Evolutionary conservation across 1,140 invertebrate species (phyloP).

Genomic region (Nebria ingens): DNA sequence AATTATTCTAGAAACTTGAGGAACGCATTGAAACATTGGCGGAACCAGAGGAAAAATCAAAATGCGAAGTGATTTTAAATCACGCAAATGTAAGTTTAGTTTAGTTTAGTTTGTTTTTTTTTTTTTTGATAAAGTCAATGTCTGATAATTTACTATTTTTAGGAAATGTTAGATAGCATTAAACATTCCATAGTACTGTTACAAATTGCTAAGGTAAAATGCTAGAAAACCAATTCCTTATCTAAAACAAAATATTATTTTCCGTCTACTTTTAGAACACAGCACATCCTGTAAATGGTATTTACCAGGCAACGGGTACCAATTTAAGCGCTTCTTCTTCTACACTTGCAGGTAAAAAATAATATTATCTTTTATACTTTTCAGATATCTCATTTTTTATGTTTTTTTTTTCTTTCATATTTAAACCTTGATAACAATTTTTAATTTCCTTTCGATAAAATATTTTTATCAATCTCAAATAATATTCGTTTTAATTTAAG

Average conservation of each 20-base stretch:
- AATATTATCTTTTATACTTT: slow-evolving; percentile 10
- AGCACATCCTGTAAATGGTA: slow-evolving; percentile 75
- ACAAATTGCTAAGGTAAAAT: slow-evolving; percentile 87
- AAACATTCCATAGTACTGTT: slow-evolving; percentile 96
- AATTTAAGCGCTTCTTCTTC: background rate
- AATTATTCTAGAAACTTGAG: slow-evolving; percentile 55
- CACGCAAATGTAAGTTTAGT: slow-evolving; percentile 47
- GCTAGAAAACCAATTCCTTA: slow-evolving; percentile 2
- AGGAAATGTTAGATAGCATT: slow-evolving; percentile 84
- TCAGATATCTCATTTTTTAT: slow-evolving; percentile 15
- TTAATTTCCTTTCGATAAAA: background rate
- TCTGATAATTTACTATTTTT: slow-evolving; percentile 22
- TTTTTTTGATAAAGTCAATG: background rate
- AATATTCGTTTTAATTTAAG: slow-evolving; percentile 1
- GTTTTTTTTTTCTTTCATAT: background rate
- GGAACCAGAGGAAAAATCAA: slow-evolving; percentile 52
- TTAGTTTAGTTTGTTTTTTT: too few species aligned
- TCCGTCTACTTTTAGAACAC: slow-evolving; percentile 56
- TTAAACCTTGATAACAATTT: background rate
- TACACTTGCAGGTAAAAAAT: background rate
- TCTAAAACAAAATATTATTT: slow-evolving; percentile 1
- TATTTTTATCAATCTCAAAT: background rate
- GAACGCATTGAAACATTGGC: slow-evolving; percentile 49
- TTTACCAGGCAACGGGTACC: slow-evolving; percentile 59
- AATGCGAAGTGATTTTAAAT: slow-evolving; percentile 51